Percentiles rank a stretch among this genome's conserved stretches.
Evolutionary conservation across 2,888 invertebrate species (phyloP).

Genomic region (Matsumyia berberina): DNA sequence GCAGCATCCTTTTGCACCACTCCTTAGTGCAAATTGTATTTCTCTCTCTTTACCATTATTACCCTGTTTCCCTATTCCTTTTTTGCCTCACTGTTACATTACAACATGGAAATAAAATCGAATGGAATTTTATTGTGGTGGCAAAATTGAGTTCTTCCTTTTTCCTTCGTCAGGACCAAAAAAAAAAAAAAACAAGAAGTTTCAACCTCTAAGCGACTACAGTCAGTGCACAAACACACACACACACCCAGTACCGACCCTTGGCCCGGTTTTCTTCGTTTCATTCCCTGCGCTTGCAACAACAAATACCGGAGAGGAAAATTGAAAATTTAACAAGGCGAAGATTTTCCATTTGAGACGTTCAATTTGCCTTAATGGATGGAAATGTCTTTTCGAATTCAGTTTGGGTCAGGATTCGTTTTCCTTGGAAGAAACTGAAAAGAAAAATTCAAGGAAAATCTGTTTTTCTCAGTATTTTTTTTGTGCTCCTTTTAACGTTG

Average conservation of each 20-base stretch:
- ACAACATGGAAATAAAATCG: constrained; percentile 75
- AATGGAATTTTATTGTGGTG: constrained; percentile 76
- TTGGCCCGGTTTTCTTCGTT: too few species aligned
- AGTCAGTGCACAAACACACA: constrained; percentile 25
- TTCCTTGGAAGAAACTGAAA: constrained; percentile 21
- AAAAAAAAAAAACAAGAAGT: constrained; percentile 6
- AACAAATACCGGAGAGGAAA: constrained; percentile 55
- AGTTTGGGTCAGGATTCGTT: constrained; percentile 74
- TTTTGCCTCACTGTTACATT: constrained; percentile 56
- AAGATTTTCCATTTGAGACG: constrained; percentile 77
- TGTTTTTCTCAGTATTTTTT: constrained; percentile 57
- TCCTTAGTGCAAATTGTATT: constrained; percentile 62
- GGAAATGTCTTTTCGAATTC: constrained; percentile 77
- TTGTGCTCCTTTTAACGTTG: constrained; percentile 53
- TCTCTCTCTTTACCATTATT: constrained; percentile 65
- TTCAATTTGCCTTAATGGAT: constrained; percentile 78
- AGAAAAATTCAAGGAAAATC: constrained; percentile 54
- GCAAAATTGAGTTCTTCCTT: constrained; percentile 70
- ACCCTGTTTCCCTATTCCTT: constrained; percentile 66
- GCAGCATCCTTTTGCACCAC: constrained; percentile 8
- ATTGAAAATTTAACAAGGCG: constrained; percentile 77
- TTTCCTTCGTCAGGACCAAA: constrained; percentile 1
- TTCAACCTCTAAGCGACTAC: constrained; percentile 45
- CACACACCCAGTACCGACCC: too few species aligned
- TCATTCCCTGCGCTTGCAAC: constrained; percentile 11